Evolutionary conservation across 2,113 vertebrate species (phyloP).

Genomic region (Colossoma macropomum): DNA sequence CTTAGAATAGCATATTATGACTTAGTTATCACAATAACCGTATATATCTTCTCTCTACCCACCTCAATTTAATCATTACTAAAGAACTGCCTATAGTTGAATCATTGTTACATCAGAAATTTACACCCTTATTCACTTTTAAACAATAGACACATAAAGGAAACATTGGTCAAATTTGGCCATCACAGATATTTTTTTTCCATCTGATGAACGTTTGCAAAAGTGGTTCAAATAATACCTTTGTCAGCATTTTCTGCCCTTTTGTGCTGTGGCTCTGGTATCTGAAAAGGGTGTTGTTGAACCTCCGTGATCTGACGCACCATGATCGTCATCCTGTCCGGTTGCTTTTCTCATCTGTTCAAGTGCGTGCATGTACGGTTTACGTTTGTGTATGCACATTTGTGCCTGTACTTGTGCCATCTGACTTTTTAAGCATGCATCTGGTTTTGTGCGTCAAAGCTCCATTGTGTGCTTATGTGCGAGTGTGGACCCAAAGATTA

Average conservation of each 20-base stretch:
- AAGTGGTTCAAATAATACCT: neutral
- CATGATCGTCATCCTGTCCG: conserved; percentile 32
- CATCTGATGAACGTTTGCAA: too few relatives aligned
- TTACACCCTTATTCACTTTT: too few relatives aligned
- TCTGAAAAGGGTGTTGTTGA: neutral
- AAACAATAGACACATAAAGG: too few relatives aligned
- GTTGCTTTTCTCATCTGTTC: conserved; percentile 44
- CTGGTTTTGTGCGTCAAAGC: conserved; percentile 22
- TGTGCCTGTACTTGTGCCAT: conserved; percentile 23
- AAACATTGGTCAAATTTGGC: too few relatives aligned
- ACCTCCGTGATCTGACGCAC: neutral
- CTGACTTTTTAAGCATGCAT: conserved; percentile 28
- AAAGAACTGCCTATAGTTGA: too few relatives aligned
- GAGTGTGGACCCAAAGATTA: conserved; percentile 1
- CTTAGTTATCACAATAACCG: too few relatives aligned
- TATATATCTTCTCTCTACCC: too few relatives aligned
- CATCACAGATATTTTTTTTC: too few relatives aligned
- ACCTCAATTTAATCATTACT: too few relatives aligned
- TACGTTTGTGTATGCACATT: conserved; percentile 47
- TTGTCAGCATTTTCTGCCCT: neutral
- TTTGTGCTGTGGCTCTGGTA: neutral
- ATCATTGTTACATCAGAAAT: too few relatives aligned
- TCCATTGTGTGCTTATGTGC: neutral
- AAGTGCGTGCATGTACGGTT: conserved; percentile 30
- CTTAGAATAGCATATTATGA: too few relatives aligned